Base-by-base conservation (phyloP, 2,113 vertebrate genomes). In the Hyperopisus bebe region DNA sequence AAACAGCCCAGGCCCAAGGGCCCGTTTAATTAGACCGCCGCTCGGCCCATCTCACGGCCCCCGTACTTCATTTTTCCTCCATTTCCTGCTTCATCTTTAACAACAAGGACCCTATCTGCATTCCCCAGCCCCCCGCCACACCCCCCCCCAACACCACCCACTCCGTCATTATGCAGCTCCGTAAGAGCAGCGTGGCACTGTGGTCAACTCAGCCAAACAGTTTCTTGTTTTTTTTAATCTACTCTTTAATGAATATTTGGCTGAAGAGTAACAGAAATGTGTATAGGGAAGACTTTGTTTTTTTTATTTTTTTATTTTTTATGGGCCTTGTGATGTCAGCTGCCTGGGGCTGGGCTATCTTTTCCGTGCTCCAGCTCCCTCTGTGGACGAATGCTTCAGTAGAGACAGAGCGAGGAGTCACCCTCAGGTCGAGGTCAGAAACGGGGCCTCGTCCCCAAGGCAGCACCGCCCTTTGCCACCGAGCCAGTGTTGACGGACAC, bases 11-110 rank as follows among this genome's bases (percentile, higher is more conserved):
- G n/a, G 27, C 24, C 39, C 19, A 86, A 42, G 39, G 50, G 50
- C 21, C 39, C 50, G 80, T 91, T 58, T 91, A 91, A 90, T 90
- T 51, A 85, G 44, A 53, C 88, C n/a, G 66, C 15, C 27, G 24
- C 85, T 55, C 7, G 35, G 47, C 35, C 55, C 15, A 87, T 2
- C 85, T 27, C 24, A 55, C 13, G 2, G 48, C 85, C 19, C n/a
- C 82, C 42, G 17, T 39, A 24, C 10, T 66, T 87, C 48, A 31
- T 58, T 31, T 46, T 42, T 4, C 70, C 74, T 31, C 35, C 70
- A 21, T 19, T 70, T 27, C 17, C 44, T 10, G 17, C 15, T 19
- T 19, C n/a, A 31, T n/a, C 19, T 27, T 11, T 31, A 21, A 77
- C 42, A 74, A 42, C 31, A 58, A 27, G n/a, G 88, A 51, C 5